These are phyloP conservation scores for Scatophagus argus DNA, from an alignment of 2,113 vertebrate genomes.

Conservation along the genomic window DNA sequence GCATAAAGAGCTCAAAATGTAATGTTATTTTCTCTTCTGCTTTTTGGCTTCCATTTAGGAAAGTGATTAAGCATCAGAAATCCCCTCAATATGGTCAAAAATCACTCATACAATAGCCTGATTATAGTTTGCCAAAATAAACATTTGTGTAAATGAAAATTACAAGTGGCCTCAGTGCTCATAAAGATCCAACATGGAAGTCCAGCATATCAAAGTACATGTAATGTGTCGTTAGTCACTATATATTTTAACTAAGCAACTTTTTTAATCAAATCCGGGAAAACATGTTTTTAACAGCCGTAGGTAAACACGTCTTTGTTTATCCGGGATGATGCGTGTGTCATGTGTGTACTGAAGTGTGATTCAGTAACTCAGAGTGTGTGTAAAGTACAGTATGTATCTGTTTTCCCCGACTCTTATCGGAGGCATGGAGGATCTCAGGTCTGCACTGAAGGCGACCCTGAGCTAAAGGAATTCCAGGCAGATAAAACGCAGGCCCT, in stretches of 20 bases:
- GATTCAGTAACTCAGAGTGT: neutral
- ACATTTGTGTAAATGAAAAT: slow-evolving; percentile 11
- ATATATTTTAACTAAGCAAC: neutral
- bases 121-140: slow-evolving; percentile 1
- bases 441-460: slow-evolving; percentile 50
- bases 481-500: slow-evolving; percentile 69
- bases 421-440: slow-evolving; percentile 58
- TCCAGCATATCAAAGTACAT: neutral
- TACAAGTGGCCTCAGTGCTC: neutral
- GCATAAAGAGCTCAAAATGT: neutral
- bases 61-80: neutral
- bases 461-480: slow-evolving; percentile 70
- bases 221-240: neutral
- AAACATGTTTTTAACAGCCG: neutral
- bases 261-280: neutral
- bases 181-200: slow-evolving; percentile 21
- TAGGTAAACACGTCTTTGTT: neutral
- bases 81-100: neutral
- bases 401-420: slow-evolving; percentile 60
- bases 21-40: neutral
- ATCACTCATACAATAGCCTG: neutral
- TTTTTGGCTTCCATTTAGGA: neutral
- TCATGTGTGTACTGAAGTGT: neutral
- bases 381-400: slow-evolving; percentile 41
- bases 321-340: neutral